phyloP scores from a whole-genome alignment of 2,113 vertebrate genomes.

The Grus americana region DNA sequence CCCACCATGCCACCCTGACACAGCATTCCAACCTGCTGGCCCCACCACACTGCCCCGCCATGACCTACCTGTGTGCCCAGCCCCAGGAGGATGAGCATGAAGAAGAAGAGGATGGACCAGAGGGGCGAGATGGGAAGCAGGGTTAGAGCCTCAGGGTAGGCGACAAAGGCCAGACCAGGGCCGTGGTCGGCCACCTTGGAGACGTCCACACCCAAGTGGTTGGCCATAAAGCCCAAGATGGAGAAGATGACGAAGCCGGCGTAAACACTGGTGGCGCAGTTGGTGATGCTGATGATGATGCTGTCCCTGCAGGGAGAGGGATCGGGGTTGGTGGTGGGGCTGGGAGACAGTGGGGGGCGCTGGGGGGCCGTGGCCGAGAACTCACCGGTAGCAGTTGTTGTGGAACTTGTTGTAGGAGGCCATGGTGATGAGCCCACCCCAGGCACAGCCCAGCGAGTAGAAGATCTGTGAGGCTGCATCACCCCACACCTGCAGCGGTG shows the following conservation, averaged over 20 bases:
- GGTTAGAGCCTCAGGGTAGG: constrained; percentile 95
- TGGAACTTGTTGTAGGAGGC: constrained; percentile 99
- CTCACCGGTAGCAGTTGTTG: constrained; percentile 98
- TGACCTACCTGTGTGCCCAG: constrained; percentile 92
- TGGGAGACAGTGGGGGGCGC: no score
- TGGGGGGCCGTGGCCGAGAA: rapidly evolving
- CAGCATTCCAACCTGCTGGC: neutral
- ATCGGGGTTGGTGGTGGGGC: rapidly evolving
- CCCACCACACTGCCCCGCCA: neutral
- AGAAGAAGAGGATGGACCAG: constrained; percentile 98
- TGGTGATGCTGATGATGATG: constrained; percentile 97
- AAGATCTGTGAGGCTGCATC: constrained; percentile 98
- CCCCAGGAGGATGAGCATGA: constrained; percentile 98
- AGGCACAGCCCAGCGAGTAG: constrained; percentile 96
- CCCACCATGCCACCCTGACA: neutral
- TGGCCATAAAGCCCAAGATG: constrained; percentile 98
- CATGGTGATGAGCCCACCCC: constrained; percentile 98
- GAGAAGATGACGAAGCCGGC: constrained; percentile 99
- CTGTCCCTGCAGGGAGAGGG: constrained; percentile 85
- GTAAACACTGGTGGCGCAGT: constrained; percentile 96
- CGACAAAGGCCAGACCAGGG: constrained; percentile 93
- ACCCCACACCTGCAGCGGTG: constrained; percentile 89
- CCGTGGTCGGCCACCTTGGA: constrained; percentile 95
- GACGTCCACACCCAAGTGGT: constrained; percentile 90
- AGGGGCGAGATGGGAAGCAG: constrained; percentile 93